Evolutionary conservation across 2,888 invertebrate genomes (phyloP).

Genomic region (Neoscelio sp.): DNA sequence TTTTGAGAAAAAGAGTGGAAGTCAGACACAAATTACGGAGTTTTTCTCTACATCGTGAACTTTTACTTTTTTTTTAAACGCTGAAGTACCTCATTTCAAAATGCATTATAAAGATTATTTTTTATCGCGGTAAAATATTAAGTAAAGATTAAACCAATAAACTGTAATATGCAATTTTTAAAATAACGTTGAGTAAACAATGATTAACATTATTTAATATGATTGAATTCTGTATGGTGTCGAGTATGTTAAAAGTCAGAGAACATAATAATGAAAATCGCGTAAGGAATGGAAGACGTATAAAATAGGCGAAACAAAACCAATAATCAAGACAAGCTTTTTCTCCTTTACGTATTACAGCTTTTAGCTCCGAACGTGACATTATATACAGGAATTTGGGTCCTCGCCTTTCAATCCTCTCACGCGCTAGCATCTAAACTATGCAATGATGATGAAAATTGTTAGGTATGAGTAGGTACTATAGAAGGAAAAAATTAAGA

Average conservation of each 20-base stretch:
- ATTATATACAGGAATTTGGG: constrained; percentile 54
- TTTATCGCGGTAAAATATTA: too few relatives aligned
- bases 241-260: too few relatives aligned
- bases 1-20: background rate
- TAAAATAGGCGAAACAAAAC: constrained; percentile 1
- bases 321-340: constrained; percentile 46
- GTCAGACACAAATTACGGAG: too few relatives aligned
- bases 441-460: constrained; percentile 59
- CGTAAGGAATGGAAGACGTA: background rate
- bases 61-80: too few relatives aligned
- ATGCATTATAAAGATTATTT: too few relatives aligned
- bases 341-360: constrained; percentile 36
- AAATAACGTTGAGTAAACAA: too few relatives aligned
- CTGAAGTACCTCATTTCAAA: too few relatives aligned
- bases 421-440: constrained; percentile 56
- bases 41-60: too few relatives aligned
- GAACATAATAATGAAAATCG: constrained; percentile 5
- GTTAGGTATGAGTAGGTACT: constrained; percentile 52
- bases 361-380: constrained; percentile 50
- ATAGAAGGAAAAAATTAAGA: constrained; percentile 50
- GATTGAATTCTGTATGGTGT: too few relatives aligned
- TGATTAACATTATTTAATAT: too few relatives aligned
- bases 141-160: too few relatives aligned
- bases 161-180: too few relatives aligned
- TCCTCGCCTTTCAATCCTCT: constrained; percentile 49